A percentile compares a stretch with the other conserved stretches of the same genome.
phyloP scores from a whole-genome alignment of 2,113 vertebrate genomes.

The Lates calcarifer region DNA sequence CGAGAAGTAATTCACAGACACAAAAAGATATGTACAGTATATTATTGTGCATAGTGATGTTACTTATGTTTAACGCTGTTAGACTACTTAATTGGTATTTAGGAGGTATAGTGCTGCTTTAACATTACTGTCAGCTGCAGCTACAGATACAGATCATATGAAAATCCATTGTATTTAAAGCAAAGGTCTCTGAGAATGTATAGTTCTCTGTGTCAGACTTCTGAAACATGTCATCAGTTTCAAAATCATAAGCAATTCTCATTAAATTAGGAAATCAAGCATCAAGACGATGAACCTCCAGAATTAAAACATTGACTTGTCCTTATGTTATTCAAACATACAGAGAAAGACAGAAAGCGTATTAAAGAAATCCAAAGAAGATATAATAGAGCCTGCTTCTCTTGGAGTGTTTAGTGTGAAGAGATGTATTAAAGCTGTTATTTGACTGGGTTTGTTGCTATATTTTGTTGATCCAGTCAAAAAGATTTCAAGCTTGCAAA shows the following conservation, averaged over 20 bases:
- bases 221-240: background rate
- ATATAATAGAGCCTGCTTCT: background rate
- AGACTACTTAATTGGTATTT: background rate
- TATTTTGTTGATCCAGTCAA: slow-evolving; percentile 58
- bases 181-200: background rate
- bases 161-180: background rate
- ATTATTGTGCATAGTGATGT: background rate
- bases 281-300: background rate
- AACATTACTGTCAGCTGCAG: background rate
- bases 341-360: background rate
- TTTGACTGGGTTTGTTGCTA: slow-evolving; percentile 24
- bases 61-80: background rate
- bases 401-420: slow-evolving; percentile 8
- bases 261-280: background rate
- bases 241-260: background rate
- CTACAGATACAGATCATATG: background rate
- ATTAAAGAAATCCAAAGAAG: background rate
- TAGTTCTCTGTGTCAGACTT: background rate
- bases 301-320: background rate
- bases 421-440: slow-evolving; percentile 5
- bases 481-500: slow-evolving; percentile 52
- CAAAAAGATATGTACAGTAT: background rate
- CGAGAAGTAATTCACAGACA: background rate
- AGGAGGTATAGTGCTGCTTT: background rate
- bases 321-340: background rate